Base-by-base conservation (phyloP, 2,888 invertebrate genomes). In the Myopa tessellatipennis region DNA sequence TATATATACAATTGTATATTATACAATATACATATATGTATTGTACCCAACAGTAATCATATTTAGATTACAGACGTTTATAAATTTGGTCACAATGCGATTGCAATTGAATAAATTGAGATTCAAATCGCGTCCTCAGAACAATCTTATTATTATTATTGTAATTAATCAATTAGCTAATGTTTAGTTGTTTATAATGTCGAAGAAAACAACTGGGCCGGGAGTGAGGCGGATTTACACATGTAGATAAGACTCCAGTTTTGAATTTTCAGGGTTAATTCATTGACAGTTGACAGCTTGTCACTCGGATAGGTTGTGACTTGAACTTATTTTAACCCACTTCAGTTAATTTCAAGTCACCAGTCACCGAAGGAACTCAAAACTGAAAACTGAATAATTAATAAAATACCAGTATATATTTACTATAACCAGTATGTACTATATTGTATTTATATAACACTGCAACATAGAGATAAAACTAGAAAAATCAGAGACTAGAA, bases 251-350 rank as follows among this genome's bases (percentile, higher is more conserved):
- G 5, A 68, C 1, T 4, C 50, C 6, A 68, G 18, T 45, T 26
- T 45, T 18, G 18, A 68, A 40, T 14, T 73, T 61, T 73, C 63
- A 73, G 73, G 73, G 73, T 73, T 61, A 10, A 38, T 63, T 73
- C 61, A 73, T 61, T 61, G 45, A 73, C 52, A 69, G 45, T 18
- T n/a, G 36, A 40, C 45, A n/a, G 65, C 8, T 65, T 65, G 12
- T 14, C 4, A 16, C 5, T 36, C 38, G 10, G 38, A 16, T 16
- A 34, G 65, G 38, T 4, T 14, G 65, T 8, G 12, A 16, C 34
- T 65, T 34, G 36, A 18, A 34, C 8, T 61, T 36, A 26, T 45
- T 45, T 45, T 45, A 45, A 45, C 10, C 45, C 10, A 6, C 45
- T 45, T 45, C 7, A 45, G 45, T 10, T 26, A 26, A 26, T 26